These are phyloP conservation scores for Myotis pilosus DNA, from an alignment of 2,797 vertebrate genomes.

Conservation along the genomic window DNA sequence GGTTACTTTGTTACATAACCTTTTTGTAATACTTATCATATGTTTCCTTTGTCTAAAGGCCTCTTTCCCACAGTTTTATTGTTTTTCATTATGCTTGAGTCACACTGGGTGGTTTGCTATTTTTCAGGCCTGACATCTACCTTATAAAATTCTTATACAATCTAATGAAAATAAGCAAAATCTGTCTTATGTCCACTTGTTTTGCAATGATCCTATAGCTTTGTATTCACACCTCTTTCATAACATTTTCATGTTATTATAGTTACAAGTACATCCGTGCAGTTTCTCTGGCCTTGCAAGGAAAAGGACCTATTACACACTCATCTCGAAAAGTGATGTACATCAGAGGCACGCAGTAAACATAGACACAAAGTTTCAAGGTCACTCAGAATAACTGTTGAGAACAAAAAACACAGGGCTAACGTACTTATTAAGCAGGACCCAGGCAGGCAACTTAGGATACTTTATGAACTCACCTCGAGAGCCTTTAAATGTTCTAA, in stretches of 20 bases:
- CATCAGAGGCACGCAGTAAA: neutral
- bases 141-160: neutral
- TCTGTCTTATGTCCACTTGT: neutral
- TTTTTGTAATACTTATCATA: neutral
- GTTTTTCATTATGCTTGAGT: neutral
- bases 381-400: neutral
- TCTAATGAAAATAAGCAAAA: neutral
- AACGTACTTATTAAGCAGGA: neutral
- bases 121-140: neutral
- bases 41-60: neutral
- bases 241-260: neutral
- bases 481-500: constrained; percentile 1
- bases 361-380: neutral
- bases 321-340: neutral
- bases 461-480: neutral
- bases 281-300: neutral
- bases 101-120: neutral
- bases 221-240: neutral
- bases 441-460: neutral
- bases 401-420: neutral
- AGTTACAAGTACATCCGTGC: neutral
- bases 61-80: neutral
- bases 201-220: neutral
- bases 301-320: neutral
- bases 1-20: neutral